Evolutionary conservation across 2,113 vertebrate genomes (phyloP).

Genomic region (Sigmodon hispidus): DNA sequence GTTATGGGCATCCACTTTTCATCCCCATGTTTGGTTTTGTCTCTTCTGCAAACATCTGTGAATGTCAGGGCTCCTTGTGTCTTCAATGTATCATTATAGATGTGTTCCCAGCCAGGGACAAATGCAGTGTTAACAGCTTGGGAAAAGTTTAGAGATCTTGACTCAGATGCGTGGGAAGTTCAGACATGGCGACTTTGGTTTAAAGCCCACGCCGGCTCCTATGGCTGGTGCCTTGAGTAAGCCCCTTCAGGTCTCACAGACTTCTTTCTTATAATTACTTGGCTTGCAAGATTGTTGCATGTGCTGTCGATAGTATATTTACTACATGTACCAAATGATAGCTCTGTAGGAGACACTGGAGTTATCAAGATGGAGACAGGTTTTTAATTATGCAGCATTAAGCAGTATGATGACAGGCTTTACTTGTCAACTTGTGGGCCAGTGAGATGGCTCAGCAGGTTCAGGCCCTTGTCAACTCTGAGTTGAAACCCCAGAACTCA

Average conservation of each 20-base stretch:
- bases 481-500: background rate
- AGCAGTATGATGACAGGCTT: accelerated
- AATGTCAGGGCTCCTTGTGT: background rate
- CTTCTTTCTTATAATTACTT: background rate
- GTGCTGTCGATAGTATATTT: background rate
- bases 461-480: background rate
- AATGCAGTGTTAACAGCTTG: background rate
- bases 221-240: background rate
- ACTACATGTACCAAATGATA: background rate
- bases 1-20: constrained; percentile 52
- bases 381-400: background rate
- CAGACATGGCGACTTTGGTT: background rate
- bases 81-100: constrained; percentile 9
- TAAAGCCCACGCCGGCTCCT: background rate
- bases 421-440: background rate
- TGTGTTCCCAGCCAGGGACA: constrained; percentile 1
- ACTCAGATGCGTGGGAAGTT: constrained; percentile 25
- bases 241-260: background rate
- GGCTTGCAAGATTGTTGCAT: background rate
- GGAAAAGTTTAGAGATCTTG: constrained; percentile 17
- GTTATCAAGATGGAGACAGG: background rate
- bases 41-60: constrained; percentile 13
- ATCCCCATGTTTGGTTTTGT: background rate
- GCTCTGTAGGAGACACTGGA: background rate
- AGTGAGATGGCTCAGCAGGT: too few relatives aligned